Percentiles rank a stretch among this genome's conserved stretches.
These are phyloP conservation scores for Mustela erminea DNA, from an alignment of 2,797 vertebrate genomes.

Conservation along the genomic window DNA sequence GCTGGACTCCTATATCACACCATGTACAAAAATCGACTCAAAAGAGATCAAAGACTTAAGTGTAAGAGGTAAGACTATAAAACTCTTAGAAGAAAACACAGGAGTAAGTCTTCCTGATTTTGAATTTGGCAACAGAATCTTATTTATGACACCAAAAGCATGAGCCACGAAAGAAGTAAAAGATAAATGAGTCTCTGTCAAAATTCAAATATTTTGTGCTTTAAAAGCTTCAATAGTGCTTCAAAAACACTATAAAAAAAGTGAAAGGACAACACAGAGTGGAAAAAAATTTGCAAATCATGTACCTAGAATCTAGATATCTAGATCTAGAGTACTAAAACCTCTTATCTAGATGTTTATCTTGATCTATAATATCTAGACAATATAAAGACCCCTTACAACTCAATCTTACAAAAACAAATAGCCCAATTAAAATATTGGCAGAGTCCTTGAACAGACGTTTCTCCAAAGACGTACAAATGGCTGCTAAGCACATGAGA, in stretches of 20 bases:
- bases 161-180: background rate
- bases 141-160: background rate
- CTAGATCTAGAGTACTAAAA: conserved; percentile 1
- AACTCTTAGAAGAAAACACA: background rate
- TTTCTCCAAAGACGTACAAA: conserved; percentile 2
- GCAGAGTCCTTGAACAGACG: background rate
- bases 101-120: background rate
- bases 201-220: conserved; percentile 37
- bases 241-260: background rate
- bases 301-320: background rate
- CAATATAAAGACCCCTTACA: background rate
- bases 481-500: background rate
- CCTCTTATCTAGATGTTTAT: background rate
- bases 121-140: conserved; percentile 29
- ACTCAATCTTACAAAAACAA: background rate
- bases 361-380: background rate
- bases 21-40: background rate
- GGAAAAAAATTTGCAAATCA: background rate
- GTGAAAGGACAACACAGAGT: background rate
- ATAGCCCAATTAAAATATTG: background rate
- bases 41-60: conserved; percentile 9
- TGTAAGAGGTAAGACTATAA: background rate
- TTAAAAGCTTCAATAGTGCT: background rate
- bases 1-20: background rate
- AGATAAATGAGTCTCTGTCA: background rate